Evolutionary conservation across 2,113 vertebrate genomes (phyloP).

Genomic region (Ahaetulla prasina): DNA sequence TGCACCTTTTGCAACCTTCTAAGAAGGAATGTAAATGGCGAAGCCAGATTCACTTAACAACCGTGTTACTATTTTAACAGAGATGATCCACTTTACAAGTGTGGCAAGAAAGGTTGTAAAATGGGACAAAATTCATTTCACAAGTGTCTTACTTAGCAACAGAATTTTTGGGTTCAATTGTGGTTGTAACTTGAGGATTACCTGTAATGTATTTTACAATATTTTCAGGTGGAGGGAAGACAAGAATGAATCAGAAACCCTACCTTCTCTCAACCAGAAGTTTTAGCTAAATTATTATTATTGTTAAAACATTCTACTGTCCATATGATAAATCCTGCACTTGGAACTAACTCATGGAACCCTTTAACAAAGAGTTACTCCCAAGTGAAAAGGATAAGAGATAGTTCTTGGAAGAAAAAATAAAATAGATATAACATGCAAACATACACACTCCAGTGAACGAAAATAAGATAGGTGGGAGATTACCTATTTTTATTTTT

Average conservation of each 20-base stretch:
- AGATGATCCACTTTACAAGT: background rate
- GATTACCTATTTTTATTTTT: background rate
- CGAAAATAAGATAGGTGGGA: background rate
- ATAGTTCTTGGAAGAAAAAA: background rate
- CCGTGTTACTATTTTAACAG: background rate
- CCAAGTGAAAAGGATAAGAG: background rate
- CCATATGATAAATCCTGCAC: background rate
- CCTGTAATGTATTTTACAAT: background rate
- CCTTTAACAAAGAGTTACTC: background rate
- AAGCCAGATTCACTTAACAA: background rate
- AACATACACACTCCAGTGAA: background rate
- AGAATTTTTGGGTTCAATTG: background rate
- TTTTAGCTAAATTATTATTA: background rate
- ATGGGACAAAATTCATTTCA: background rate
- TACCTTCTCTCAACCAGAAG: background rate
- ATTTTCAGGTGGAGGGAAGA: background rate
- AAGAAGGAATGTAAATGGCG: background rate
- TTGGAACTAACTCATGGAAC: background rate
- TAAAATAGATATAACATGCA: too few relatives aligned
- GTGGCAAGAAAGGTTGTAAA: background rate
- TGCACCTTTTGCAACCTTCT: background rate
- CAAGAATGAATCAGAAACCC: background rate
- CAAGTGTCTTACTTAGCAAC: background rate
- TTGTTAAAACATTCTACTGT: background rate
- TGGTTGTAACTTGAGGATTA: background rate